A percentile compares a stretch with the other conserved stretches of the same genome.
phyloP scores from a whole-genome alignment of 92 coral and sea anemone species.

The Pocillopora meandrina region DNA sequence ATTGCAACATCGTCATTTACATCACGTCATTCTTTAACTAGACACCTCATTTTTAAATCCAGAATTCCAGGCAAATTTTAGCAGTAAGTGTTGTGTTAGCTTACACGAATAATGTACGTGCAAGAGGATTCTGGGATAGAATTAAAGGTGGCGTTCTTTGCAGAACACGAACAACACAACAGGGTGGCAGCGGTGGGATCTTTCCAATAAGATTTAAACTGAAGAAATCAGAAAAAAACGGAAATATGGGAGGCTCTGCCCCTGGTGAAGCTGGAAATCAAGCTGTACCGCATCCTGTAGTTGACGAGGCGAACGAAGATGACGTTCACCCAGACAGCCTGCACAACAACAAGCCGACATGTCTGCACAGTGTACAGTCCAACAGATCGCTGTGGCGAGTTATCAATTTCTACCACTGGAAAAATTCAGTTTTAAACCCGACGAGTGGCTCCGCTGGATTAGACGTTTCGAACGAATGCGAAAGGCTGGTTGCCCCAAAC shows the following conservation, averaged over 20 bases:
- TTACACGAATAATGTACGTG: too few species aligned
- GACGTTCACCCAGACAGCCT: background rate
- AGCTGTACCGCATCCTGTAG: background rate
- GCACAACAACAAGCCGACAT: too few species aligned
- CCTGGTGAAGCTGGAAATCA: background rate
- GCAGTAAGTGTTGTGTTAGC: too few species aligned
- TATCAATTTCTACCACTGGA: background rate
- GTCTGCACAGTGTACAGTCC: background rate
- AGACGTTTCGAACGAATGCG: slow-evolving; percentile 42
- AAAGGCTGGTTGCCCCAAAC: slow-evolving; percentile 28
- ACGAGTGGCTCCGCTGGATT: background rate
- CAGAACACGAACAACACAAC: too few species aligned
- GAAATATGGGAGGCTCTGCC: background rate
- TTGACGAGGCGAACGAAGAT: background rate
- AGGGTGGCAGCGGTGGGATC: too few species aligned
- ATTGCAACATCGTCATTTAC: too few species aligned
- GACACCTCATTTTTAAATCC: too few species aligned
- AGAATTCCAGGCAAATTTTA: too few species aligned
- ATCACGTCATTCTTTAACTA: too few species aligned
- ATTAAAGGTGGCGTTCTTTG: too few species aligned
- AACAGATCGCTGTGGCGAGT: background rate
- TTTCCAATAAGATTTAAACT: too few species aligned
- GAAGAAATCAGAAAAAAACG: background rate
- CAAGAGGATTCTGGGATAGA: too few species aligned
- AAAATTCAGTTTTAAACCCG: background rate